Evolutionary conservation across 2,888 invertebrate species (phyloP), one percentile per base, ranked within the genome.

Genomic region (Boloria selene): DNA sequence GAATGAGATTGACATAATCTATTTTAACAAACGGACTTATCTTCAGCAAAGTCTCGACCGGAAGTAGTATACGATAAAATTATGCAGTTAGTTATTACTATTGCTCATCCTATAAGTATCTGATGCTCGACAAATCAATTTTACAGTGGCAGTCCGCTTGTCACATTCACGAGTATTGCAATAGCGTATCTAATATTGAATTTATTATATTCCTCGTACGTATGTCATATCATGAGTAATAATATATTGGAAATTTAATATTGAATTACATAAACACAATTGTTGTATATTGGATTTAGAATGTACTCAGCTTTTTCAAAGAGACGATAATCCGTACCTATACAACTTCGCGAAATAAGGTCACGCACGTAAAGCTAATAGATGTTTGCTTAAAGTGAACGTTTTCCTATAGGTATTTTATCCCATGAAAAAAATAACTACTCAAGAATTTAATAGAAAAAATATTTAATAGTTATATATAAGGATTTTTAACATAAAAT

Each of bases 221-320:
- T 6, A 47, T 26, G 26, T 47, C 22, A 47, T 47, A 47, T 47
- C 18, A 38, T 18, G 7, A 18, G 18, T 44, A 31, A 31, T 31
- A 38, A 38, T 59, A 49, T 26, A 52, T 61, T 51, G 22, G 52
- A 65, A 62, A 67, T 49, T 64, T 63, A 69, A 74, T 69, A 51
- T 26, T 53, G 13, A 53, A 60, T 59, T 47, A 47, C 22, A n/a
- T 44, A 64, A 55, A 61, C 31, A 51, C 17, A 50, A 62, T 16
- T 16, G 4, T 4, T 3, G 18, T 49, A 54, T 66, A 65, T 68
- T 64, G 54, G 54, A 68, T 62, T 69, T 58, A 17, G 55, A 49
- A 58, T 50, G 50, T 65, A 68, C 64, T 67, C 31, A 10, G 31
- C 31, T 60, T 50, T 63, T 53, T 63, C 47, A 44, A 38, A 42